Evolutionary conservation across 2,797 vertebrate genomes (phyloP).

Genomic region (Dallia pectoralis): DNA sequence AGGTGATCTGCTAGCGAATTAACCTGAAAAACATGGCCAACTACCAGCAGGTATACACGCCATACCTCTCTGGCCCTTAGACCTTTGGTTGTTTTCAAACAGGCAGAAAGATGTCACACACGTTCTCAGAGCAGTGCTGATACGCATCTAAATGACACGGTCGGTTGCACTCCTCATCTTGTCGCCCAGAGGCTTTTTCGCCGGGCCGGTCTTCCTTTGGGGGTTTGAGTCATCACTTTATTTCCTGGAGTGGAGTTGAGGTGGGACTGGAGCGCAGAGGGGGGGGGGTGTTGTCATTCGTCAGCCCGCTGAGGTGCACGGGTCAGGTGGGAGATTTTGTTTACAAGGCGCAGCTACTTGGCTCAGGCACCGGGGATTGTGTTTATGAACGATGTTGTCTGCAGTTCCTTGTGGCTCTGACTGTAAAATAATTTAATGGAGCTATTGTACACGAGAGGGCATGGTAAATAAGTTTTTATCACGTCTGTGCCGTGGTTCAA

Average conservation of each 20-base stretch:
- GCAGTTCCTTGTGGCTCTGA: slow-evolving; percentile 43
- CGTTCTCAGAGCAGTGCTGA: slow-evolving; percentile 11
- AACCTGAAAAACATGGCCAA: slow-evolving; percentile 38
- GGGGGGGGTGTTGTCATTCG: slow-evolving; percentile 16
- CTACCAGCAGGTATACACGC: slow-evolving; percentile 18
- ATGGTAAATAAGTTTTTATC: too few relatives aligned
- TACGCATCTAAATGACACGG: slow-evolving; percentile 36
- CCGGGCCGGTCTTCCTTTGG: slow-evolving; percentile 27
- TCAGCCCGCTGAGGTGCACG: slow-evolving; percentile 11
- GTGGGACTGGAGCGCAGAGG: slow-evolving; percentile 6
- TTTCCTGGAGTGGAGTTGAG: slow-evolving; percentile 8
- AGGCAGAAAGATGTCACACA: slow-evolving; percentile 27
- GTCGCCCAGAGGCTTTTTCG: slow-evolving; percentile 26
- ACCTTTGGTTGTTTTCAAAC: slow-evolving; percentile 48
- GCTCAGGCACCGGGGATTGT: slow-evolving; percentile 24
- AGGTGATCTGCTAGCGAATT: slow-evolving; percentile 62
- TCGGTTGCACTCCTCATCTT: slow-evolving; percentile 22
- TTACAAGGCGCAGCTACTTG: slow-evolving; percentile 47
- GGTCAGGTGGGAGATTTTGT: slow-evolving; percentile 44
- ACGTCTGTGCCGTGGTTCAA: too few relatives aligned
- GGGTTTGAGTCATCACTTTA: slow-evolving; percentile 32
- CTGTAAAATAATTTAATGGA: slow-evolving; percentile 33
- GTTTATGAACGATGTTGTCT: slow-evolving; percentile 45
- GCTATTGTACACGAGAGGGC: too few relatives aligned
- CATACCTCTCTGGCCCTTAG: slow-evolving; percentile 33